Percentiles rank a stretch among this genome's conserved stretches.
Conservation (phyloP, 2,797 vertebrate genomes). For the Meda fulgida region DNA sequence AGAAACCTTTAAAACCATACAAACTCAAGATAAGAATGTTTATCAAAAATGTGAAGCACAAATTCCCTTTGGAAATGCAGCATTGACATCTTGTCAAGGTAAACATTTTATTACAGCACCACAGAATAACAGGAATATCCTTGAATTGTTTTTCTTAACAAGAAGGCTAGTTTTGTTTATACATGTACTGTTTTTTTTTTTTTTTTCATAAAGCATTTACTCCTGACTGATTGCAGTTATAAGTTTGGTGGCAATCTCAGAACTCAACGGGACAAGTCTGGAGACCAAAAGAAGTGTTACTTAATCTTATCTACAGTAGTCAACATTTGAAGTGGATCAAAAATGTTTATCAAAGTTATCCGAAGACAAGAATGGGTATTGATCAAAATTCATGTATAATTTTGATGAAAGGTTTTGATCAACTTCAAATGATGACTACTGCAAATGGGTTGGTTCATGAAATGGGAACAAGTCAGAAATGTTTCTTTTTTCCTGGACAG, state of each 20-base stretch:
- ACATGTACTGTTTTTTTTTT: background rate
- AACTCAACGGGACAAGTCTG: background rate
- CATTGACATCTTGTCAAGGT: background rate
- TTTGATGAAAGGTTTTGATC: too few relatives aligned
- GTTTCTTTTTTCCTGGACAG: constrained; percentile 75
- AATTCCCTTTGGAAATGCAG: background rate
- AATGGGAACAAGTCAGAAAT: constrained; percentile 63
- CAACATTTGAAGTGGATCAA: too few relatives aligned
- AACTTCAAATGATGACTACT: too few relatives aligned
- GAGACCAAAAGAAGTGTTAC: background rate
- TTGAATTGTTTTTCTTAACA: background rate
- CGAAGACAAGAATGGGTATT: too few relatives aligned
- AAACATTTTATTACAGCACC: constrained; percentile 29
- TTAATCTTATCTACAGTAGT: background rate
- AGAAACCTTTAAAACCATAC: background rate
- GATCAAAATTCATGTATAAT: too few relatives aligned
- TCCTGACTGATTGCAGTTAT: background rate
- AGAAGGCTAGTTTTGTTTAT: background rate
- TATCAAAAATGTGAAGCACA: background rate
- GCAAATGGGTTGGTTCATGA: background rate
- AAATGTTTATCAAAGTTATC: too few relatives aligned
- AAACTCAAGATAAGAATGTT: background rate
- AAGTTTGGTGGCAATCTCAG: background rate
- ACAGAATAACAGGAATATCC: background rate
- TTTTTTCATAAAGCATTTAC: constrained; percentile 22